phyloP scores from a whole-genome alignment of 1,140 invertebrate species.

The Nebria ingens region DNA sequence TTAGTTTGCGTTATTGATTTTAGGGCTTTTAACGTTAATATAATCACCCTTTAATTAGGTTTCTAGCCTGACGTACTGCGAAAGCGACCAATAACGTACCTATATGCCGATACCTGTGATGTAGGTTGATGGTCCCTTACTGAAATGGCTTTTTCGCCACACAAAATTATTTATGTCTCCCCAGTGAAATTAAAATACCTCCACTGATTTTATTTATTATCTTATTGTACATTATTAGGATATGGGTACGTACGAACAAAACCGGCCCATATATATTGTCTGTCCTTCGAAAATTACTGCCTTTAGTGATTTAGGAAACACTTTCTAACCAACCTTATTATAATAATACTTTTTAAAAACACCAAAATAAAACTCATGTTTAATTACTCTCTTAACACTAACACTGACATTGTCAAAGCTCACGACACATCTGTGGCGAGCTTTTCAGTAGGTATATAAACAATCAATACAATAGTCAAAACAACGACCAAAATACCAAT shows the following conservation, averaged over 20 bases:
- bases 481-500: too few relatives aligned
- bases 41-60: conserved; percentile 9
- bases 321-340: background rate
- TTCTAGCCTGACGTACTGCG: background rate
- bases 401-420: too few relatives aligned
- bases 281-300: background rate
- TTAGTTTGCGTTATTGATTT: conserved; percentile 9
- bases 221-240: background rate
- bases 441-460: too few relatives aligned
- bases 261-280: background rate
- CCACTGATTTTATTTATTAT: conserved; percentile 1
- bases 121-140: too few relatives aligned
- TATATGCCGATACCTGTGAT: background rate
- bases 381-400: too few relatives aligned
- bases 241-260: background rate
- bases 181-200: conserved; percentile 4
- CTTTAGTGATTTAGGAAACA: background rate
- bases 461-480: too few relatives aligned
- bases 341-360: background rate
- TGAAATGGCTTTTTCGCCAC: background rate
- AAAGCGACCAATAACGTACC: background rate
- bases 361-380: too few relatives aligned
- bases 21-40: conserved; percentile 9
- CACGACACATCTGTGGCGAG: too few relatives aligned
- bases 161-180: background rate